Percentiles rank a stretch among this genome's conserved stretches.
Conservation (phyloP, 92 coral and sea anemone genomes). For the Heteractis magnifica region DNA sequence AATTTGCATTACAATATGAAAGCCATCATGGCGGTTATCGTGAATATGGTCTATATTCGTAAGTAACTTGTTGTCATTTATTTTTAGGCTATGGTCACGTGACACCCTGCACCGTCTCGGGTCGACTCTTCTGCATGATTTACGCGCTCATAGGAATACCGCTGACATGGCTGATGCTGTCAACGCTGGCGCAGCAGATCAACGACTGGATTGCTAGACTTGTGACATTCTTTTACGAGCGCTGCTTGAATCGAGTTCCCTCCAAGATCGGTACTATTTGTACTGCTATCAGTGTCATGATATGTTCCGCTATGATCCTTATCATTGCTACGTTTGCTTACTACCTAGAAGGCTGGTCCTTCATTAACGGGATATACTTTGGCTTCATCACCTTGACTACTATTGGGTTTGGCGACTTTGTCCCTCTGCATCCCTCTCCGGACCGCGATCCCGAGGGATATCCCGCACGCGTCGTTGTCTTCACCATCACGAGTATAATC, state of each 20-base stretch:
- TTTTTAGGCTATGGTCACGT: conserved; percentile 95
- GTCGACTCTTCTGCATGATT: conserved; percentile 88
- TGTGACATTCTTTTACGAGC: conserved; percentile 54
- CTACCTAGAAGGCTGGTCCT: conserved; percentile 89
- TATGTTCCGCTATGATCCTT: conserved; percentile 76
- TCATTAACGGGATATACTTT: conserved; percentile 87
- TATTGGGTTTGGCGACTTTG: conserved; percentile 98
- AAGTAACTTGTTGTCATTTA: not conserved
- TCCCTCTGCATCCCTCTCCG: conserved; percentile 95
- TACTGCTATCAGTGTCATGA: conserved; percentile 62
- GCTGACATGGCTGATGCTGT: conserved; percentile 94
- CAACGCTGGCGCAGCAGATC: conserved; percentile 88
- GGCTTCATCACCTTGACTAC: conserved; percentile 98
- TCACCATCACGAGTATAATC: conserved; percentile 83
- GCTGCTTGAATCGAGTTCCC: conserved; percentile 57
- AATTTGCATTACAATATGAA: not conserved
- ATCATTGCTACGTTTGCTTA: conserved; percentile 79
- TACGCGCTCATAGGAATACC: conserved; percentile 98
- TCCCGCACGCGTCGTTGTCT: conserved; percentile 79
- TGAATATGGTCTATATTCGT: not conserved
- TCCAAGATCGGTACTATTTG: conserved; percentile 59
- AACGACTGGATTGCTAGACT: conserved; percentile 62
- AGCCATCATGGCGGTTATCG: not conserved
- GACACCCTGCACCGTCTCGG: conserved; percentile 87
- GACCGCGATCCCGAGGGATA: conserved; percentile 81